phyloP scores from a whole-genome alignment of 1,140 invertebrate genomes.

The Apis laboriosa region DNA sequence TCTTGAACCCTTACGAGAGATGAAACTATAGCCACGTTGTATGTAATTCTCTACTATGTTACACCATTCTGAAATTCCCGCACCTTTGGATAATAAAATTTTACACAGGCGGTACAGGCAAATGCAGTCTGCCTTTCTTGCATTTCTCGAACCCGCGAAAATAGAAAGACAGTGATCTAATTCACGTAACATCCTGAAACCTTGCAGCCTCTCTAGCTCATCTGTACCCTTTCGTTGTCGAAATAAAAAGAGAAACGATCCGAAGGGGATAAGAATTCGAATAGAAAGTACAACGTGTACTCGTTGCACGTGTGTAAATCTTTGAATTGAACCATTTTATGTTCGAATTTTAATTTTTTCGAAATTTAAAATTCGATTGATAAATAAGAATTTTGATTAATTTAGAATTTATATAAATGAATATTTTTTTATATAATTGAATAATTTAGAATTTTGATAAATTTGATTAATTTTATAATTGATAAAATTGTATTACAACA shows the following conservation, averaged over 20 bases:
- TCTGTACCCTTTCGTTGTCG: background rate
- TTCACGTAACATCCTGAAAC: background rate
- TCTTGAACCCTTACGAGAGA: background rate
- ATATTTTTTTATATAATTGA: too few relatives aligned
- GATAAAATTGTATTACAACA: too few relatives aligned
- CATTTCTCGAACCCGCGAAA: background rate
- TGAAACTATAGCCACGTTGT: background rate
- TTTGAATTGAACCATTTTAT: too few relatives aligned
- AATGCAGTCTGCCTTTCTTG: background rate
- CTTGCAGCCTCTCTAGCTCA: background rate
- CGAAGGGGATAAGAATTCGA: background rate
- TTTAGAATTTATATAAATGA: too few relatives aligned
- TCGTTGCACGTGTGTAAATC: too few relatives aligned
- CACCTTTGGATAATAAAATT: background rate
- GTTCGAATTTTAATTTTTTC: too few relatives aligned
- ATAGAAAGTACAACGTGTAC: background rate
- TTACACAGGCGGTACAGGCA: background rate
- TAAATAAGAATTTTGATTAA: too few relatives aligned
- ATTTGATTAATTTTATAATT: too few relatives aligned
- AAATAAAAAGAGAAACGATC: background rate
- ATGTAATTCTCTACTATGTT: background rate
- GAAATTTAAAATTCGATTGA: too few relatives aligned
- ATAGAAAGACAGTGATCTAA: background rate
- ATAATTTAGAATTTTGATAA: too few relatives aligned
- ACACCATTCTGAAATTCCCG: background rate